Evolutionary conservation across 2,113 vertebrate genomes (phyloP), one percentile per base, ranked within the genome.

Genomic region (Lamprologus lemairii): DNA sequence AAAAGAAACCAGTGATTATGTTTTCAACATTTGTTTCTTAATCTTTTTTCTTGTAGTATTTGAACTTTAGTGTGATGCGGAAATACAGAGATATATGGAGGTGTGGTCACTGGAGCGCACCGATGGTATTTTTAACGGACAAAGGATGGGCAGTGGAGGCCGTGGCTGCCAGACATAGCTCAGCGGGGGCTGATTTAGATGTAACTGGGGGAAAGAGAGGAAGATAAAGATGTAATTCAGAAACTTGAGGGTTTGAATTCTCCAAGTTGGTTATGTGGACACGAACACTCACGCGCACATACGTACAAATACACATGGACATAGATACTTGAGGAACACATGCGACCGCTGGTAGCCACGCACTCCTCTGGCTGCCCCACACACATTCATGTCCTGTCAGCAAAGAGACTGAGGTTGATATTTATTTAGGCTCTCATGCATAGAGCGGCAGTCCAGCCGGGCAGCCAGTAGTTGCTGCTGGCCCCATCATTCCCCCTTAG

Each of bases 161-260:
- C 86, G 85, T 53, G 58, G 57, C 88, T 68, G 47, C 73, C 86
- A 9, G 85, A 55, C 75, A 80, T 49, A 81, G 71, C 87, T 89
- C 49, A 23, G 73, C 13, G 19, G 81, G 16, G 12, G n/a, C 58
- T 86, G 89, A 90, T 89, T 93, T 91, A 92, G 83, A 68, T 60
- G 68, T 81, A 88, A 86, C 68, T 13, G 12, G 82, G 88, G 91
- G 83, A 84, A 88, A 79, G 7, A 75, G 81, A 53, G 86, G 68
- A 86, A 88, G 82, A 92, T 93, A 87, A 81, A 92, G 81, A 91
- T 88, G 87, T 93, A 91, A 91, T 92, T 93, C 89, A 90, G 88
- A 85, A 82, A 68, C 31, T 87, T 85, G 79, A 84, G 81, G 87
- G 40, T 78, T 90, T 55, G 55, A 80, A 85, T 90, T 47, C 63